phyloP scores from a whole-genome alignment of 2,113 vertebrate genomes.

The Setophaga coronata region DNA sequence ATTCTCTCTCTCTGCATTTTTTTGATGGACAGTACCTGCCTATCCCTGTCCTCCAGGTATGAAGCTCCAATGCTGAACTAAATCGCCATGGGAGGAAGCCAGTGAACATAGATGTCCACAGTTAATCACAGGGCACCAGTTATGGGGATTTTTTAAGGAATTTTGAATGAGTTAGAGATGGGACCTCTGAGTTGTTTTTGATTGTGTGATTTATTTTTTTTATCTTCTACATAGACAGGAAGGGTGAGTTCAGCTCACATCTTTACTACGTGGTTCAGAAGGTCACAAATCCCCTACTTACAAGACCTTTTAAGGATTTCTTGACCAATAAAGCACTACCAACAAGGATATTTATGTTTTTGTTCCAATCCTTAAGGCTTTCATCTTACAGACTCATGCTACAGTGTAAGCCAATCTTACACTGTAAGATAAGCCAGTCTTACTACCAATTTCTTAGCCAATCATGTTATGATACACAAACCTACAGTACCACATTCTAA shows the following conservation, averaged over 20 bases:
- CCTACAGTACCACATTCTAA: neutral
- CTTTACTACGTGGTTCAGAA: neutral
- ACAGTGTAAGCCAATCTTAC: neutral
- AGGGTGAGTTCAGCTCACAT: neutral
- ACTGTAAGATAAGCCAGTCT: too few relatives aligned
- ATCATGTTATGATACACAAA: neutral
- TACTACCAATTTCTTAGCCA: neutral
- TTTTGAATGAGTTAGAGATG: neutral
- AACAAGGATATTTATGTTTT: neutral
- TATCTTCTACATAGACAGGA: neutral
- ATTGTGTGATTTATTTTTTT: neutral
- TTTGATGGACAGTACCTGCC: neutral
- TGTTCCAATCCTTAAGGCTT: neutral
- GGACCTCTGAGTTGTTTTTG: neutral
- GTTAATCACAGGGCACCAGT: neutral
- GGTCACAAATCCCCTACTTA: neutral
- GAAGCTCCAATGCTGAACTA: neutral
- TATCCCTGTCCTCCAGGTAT: accelerated
- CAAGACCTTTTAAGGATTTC: neutral
- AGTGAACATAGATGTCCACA: neutral
- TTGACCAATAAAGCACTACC: neutral
- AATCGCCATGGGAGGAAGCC: neutral
- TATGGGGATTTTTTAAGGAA: neutral
- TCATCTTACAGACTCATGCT: neutral
- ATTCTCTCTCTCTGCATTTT: neutral